Base-by-base conservation (phyloP, 2,888 invertebrate genomes). In the Rhagium mordax region DNA sequence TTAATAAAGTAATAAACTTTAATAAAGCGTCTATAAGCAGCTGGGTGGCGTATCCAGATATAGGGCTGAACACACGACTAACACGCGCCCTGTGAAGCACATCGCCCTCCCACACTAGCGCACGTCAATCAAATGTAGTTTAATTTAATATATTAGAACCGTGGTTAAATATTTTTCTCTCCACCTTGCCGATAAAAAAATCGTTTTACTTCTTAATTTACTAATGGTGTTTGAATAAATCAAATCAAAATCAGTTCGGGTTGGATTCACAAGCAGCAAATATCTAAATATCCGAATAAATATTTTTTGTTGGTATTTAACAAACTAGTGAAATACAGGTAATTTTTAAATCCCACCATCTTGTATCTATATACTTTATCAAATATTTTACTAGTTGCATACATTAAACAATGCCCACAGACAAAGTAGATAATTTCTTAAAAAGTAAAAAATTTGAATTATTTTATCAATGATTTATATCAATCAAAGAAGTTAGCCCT, bases 31-130 rank as follows among this genome's bases (percentile, higher is more conserved):
- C 75, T 74, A 78, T 33, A 41, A 80, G 78, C 81, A 82, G 76
- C 78, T 79, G 81, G 82, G 80, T 81, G 82, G 81, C 80, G 81
- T 61, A 76, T 76, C 75, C 78, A 76, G 68, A 71, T 75, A 71
- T 71, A 74, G 70, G 62, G 80, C 76, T 66, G 73, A 70, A 72
- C 80, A 77, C 78, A 78, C 79, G 81, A 72, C 78, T 74, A 74
- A 74, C 84, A 83, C 82, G 83, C 82, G 82, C 77, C 75, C 73
- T 80, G 78, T 82, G 80, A 74, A 83, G 82, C 79, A 77, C 77
- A 57, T 41, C 33, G 24, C 47, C 66, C 71, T 73, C 75, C 71
- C 69, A 69, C 71, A 73, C 72, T 67, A 59, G 68, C 64, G 61
- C 68, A 74, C 70, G 76, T 77, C 76, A 72, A 77, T 77, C 75